Base-by-base conservation (phyloP, 2,888 invertebrate species). In the Coronaproctus castanopsis region DNA sequence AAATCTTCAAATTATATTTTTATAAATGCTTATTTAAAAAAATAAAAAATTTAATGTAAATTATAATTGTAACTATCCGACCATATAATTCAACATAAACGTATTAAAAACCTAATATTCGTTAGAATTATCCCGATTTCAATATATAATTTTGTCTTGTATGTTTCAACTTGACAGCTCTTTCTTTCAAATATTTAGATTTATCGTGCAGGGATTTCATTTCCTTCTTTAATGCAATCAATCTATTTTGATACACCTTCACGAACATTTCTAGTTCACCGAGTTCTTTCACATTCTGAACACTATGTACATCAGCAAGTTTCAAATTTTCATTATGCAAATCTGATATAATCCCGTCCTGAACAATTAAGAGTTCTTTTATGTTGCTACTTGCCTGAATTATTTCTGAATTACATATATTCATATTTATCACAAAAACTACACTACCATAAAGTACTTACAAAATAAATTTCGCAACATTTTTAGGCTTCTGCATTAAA, bases 151-250 rank as follows among this genome's bases (percentile, higher is more conserved):
- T 57, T 24, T 49, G 19, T 23, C 23, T 60, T 10, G 52, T 52
- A 8, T 52, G 8, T n/a, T 36, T 36, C 22, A 59, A 24, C n/a
- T 36, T 59, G 1, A 52, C 20, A 21, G 59, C 55, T 55, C 55
- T 52, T n/a, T 51, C 55, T 55, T 55, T 59, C 10, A 59, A 24
- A 24, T 55, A 51, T 18, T 36, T 55, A 22, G 59, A 59, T 52
- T 55, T 36, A 21, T 55, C 59, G 20, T 55, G 55, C 20, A 59
- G 52, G 10, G 24, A 21, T 52, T 59, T 59, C 59, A 59, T 59
- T 52, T 59, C 59, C 21, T 54, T 54, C 21, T 59, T 59, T 52
- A 59, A 10, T 0, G 50, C 51, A 1, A 59, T 24, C 8, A 59
- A 21, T 24, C 55, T 50, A 52, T 52, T 24, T 18, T 59, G 59